Evolutionary conservation across 2,797 vertebrate species (phyloP).

Genomic region (Oceanodroma leucorhoa): DNA sequence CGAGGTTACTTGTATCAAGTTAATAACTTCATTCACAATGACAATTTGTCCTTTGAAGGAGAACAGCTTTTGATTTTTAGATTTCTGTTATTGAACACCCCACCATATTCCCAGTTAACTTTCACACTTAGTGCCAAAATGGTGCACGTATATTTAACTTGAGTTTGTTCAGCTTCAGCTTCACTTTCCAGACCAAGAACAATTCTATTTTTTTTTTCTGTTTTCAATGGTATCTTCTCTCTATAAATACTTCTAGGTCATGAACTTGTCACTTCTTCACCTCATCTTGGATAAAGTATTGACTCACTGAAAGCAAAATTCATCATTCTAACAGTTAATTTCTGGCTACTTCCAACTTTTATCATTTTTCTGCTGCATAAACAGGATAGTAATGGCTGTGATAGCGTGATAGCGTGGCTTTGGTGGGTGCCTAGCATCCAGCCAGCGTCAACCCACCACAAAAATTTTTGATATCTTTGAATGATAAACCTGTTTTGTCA

Average conservation of each 20-base stretch:
- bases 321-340: neutral
- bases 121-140: neutral
- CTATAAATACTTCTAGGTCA: neutral
- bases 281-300: neutral
- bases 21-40: neutral
- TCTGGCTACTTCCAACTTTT: neutral
- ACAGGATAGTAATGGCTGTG: neutral
- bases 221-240: neutral
- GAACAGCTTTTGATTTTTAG: neutral
- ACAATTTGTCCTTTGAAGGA: neutral
- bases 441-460: neutral
- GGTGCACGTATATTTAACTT: neutral
- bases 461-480: neutral
- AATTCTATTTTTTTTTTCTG: neutral
- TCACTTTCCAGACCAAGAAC: neutral
- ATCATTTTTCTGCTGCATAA: neutral
- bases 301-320: neutral
- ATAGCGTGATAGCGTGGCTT: neutral
- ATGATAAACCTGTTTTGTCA: neutral
- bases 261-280: neutral
- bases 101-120: neutral
- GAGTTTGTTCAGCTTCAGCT: neutral
- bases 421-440: neutral
- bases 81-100: neutral
- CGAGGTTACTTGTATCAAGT: neutral